Evolutionary conservation across 2,888 invertebrate species (phyloP), one percentile per base, ranked within the genome.

Genomic region (Nomada fucata): DNA sequence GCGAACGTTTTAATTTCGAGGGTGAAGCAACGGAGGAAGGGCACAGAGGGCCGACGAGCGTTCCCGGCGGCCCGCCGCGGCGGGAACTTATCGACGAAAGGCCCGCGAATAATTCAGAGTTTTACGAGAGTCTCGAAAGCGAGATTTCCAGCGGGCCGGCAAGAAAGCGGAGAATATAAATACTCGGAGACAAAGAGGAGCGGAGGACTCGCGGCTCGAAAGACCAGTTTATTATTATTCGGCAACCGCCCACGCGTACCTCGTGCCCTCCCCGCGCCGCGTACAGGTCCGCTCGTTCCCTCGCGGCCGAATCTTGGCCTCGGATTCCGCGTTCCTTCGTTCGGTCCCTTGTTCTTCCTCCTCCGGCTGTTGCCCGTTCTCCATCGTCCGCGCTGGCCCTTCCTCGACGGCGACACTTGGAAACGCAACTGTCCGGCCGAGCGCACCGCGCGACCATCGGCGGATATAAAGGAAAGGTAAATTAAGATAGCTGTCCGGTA

Each of bases 231-330:
- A 90, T 91, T 90, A 90, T 91, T 91, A 91, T 91, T 91, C 89
- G 90, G 90, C 90, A 91, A 91, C 89, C 92, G 91, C 91, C 91
- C 92, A 91, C 91, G 89, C 90, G 86, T 77, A 85, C 83, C 89
- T 89, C 85, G 87, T 87, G 82, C 88, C 86, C 79, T 81, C 74
- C 11, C n/a, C 84, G 76, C 82, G 77, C 76, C 73, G 75, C 79
- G 79, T 81, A 85, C 81, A 36, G 82, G 76, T 76, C 79, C 64
- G 57, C 52, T 77, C 65, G 76, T 81, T 77, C 79, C 61, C 75
- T 81, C 36, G 36, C 76, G 75, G 76, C 67, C 76, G 81, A 74
- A 79, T 82, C 83, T 59, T 50, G 68, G 69, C 78, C 70, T 70
- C 69, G 82, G 86, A 86, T 89, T 89, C 88, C 85, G 84, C 88